Percentiles rank a stretch among this genome's conserved stretches.
These are phyloP conservation scores for Sardinella longiceps DNA, from an alignment of 2,797 vertebrate genomes.

Conservation along the genomic window DNA sequence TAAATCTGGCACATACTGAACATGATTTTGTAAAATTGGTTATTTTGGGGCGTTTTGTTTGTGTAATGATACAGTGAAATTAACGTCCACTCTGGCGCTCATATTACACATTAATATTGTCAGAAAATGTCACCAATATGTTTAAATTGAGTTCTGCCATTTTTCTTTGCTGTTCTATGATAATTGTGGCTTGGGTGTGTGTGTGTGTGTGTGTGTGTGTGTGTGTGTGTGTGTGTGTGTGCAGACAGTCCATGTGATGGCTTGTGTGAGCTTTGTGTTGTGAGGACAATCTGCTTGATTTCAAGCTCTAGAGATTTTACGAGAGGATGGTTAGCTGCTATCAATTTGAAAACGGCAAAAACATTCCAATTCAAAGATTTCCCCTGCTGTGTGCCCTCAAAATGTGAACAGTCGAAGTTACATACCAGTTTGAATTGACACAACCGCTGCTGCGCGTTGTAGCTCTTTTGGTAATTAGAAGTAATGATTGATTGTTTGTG, in stretches of 20 bases:
- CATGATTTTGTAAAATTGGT: not conserved
- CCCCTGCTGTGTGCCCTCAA: not conserved
- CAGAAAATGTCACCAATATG: not conserved
- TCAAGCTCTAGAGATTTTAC: slow-evolving; percentile 25
- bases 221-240: not conserved
- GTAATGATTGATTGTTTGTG: not conserved
- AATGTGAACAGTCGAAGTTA: not conserved
- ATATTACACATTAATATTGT: slow-evolving; percentile 22
- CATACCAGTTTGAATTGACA: not conserved
- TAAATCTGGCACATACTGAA: slow-evolving; percentile 10
- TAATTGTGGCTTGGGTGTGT: not conserved
- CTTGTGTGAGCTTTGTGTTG: slow-evolving; percentile 23
- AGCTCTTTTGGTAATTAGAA: not conserved
- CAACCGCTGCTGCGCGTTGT: not conserved
- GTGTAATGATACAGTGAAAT: slow-evolving; percentile 18
- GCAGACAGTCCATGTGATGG: not conserved
- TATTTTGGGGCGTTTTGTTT: not conserved
- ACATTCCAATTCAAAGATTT: slow-evolving; percentile 62
- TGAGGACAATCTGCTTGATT: slow-evolving; percentile 47
- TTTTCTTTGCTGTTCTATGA: slow-evolving; percentile 7
- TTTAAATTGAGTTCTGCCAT: slow-evolving; percentile 18
- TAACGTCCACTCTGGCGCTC: not conserved
- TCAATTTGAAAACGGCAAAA: slow-evolving; percentile 25
- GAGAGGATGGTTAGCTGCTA: slow-evolving; percentile 34
- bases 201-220: not conserved